phyloP scores from a whole-genome alignment of 2,797 vertebrate genomes.

The Catostomus latipinnis region DNA sequence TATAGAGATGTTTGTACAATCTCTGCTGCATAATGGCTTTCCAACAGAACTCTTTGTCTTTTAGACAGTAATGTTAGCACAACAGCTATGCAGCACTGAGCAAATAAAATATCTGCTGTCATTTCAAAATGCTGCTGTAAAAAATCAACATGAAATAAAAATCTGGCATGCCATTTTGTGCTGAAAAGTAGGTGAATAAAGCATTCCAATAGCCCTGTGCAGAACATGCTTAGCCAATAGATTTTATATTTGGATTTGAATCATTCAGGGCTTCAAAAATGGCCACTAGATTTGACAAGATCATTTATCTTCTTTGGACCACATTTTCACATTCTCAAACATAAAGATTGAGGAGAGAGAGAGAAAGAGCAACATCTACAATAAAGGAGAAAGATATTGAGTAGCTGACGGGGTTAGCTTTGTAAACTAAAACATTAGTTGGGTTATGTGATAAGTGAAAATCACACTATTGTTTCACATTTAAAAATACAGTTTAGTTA shows the following conservation, averaged over 20 bases:
- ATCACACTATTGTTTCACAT: not conserved
- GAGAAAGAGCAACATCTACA: not conserved
- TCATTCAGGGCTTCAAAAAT: conserved; percentile 2
- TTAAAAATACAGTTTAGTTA: conserved; percentile 24
- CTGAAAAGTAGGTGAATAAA: conserved; percentile 20
- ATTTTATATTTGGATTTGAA: conserved; percentile 32
- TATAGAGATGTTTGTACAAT: conserved; percentile 4
- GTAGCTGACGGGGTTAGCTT: conserved; percentile 9
- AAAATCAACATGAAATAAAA: conserved; percentile 13
- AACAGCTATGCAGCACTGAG: conserved; percentile 15
- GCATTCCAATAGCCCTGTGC: conserved; percentile 14
- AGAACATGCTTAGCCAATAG: conserved; percentile 33
- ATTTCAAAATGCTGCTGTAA: conserved; percentile 35
- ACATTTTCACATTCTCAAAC: not conserved
- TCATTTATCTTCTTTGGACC: conserved; percentile 20
- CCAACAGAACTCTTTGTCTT: not conserved
- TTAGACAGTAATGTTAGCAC: conserved; percentile 39
- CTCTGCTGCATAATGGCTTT: not conserved
- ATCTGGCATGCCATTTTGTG: conserved; percentile 17
- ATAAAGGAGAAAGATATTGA: not conserved
- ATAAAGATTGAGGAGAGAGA: not conserved
- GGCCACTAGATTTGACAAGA: conserved; percentile 37
- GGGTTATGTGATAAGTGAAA: conserved; percentile 3
- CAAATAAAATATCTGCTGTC: conserved; percentile 31
- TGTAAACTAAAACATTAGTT: conserved; percentile 21